Evolutionary conservation across 2,113 vertebrate genomes (phyloP), one percentile per base, ranked within the genome.

Genomic region (Oryzias javanicus): DNA sequence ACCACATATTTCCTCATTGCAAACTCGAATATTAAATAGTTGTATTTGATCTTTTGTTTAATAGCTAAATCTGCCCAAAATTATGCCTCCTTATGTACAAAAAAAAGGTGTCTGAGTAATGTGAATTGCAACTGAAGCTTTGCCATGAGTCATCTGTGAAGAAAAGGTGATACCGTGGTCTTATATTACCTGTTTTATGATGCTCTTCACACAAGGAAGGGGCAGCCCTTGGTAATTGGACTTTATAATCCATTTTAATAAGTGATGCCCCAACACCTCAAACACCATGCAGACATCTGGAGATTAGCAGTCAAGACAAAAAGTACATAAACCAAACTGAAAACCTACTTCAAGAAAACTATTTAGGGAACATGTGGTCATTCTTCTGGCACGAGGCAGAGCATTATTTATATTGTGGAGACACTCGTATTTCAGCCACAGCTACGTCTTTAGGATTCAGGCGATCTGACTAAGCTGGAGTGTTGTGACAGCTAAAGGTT

Each of bases 191-290:
- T 99, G 97, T 55, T 87, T 90, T 78, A 99, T 96, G 75, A 99
- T 99, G 91, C 91, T 96, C 89, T 95, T 97, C 74, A 99, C 97
- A 80, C 96, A 98, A 42, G 94, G 92, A 67, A 97, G 89, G 0
- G 97, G 97, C 81, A 99, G 91, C 10, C 97, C 97, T 82, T 98
- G 97, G 84, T 99, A 99, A 89, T 98, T 99, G 42, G 97, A 99
- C 80, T 98, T 99, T 88, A 99, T 99, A 87, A 99, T 98, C 97
- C 97, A 99, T 83, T 99, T 99, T 51, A 99, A 91, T 56, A 99
- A 92, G 85, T 99, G 97, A 84, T 99, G 96, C 0, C 97, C 97
- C 80, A 99, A 83, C 62, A 99, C 97, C 86, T 99, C 97, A 86
- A 99, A 99, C 67, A 99, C 96, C 97, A 98, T 98, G 87, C 96